Percentiles rank a stretch among this genome's conserved stretches.
phyloP scores from a whole-genome alignment of 2,113 vertebrate species.

The Triplophysa tibetana region DNA sequence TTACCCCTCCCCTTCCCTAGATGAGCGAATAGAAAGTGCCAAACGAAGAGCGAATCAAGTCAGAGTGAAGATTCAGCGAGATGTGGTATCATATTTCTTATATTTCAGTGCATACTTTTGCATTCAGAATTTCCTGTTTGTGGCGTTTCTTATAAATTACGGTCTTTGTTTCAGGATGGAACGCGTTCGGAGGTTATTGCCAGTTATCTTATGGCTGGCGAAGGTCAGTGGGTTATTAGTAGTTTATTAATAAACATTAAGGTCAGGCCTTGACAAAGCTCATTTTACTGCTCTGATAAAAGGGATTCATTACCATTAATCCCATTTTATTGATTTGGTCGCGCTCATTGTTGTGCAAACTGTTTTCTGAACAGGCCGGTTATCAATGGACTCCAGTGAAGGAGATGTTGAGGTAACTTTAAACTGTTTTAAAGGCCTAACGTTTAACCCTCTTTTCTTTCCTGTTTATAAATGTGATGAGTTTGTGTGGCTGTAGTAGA shows the following conservation, averaged over 20 bases:
- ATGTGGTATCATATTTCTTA: constrained; percentile 62
- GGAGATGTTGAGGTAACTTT: constrained; percentile 77
- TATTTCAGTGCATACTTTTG: not conserved
- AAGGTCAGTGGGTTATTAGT: constrained; percentile 61
- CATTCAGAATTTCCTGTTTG: not conserved
- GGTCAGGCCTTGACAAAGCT: not conserved
- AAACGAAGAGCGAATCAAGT: constrained; percentile 84
- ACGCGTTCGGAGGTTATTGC: constrained; percentile 60
- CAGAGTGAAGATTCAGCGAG: constrained; percentile 86
- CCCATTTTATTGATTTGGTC: not conserved
- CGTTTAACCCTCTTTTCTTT: not conserved
- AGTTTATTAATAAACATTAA: too few relatives aligned
- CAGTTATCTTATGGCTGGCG: constrained; percentile 68
- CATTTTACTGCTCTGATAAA: not conserved
- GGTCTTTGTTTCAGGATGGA: constrained; percentile 64
- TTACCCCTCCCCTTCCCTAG: constrained; percentile 75
- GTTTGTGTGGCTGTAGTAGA: too few relatives aligned
- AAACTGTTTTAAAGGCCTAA: not conserved
- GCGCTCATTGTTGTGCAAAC: not conserved
- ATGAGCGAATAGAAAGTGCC: constrained; percentile 86
- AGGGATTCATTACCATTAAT: not conserved
- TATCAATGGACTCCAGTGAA: constrained; percentile 81
- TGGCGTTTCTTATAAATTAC: not conserved
- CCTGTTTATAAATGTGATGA: not conserved
- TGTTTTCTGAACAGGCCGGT: constrained; percentile 70